Percentiles rank a stretch among this genome's conserved stretches.
phyloP scores from a whole-genome alignment of 2,113 vertebrate species.

The Phalacrocorax carbo region DNA sequence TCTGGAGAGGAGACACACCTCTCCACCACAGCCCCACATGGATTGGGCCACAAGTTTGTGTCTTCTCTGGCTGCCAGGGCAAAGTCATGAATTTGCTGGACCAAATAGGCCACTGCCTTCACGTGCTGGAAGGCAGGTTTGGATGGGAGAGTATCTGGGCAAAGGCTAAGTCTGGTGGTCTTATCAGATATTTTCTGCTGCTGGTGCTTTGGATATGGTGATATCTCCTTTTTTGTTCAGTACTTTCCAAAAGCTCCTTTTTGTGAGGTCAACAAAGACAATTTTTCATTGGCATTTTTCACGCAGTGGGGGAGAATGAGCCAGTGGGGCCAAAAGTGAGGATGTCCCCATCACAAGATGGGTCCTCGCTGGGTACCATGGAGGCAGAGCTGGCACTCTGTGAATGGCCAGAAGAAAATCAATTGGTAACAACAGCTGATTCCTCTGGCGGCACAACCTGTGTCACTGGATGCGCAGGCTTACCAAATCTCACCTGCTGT shows the following conservation, averaged over 20 bases:
- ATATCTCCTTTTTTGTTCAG: not conserved
- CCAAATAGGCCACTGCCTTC: not conserved
- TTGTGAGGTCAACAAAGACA: not conserved
- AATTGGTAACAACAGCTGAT: not conserved
- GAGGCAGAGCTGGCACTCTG: not conserved
- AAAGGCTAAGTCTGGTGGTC: not conserved
- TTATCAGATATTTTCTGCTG: not conserved
- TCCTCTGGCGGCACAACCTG: not conserved
- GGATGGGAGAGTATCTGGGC: not conserved
- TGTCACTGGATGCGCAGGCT: not conserved
- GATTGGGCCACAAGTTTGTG: not conserved
- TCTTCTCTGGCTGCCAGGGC: not conserved
- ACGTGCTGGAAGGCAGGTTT: not conserved
- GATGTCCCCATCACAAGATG: not conserved
- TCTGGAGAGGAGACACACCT: not conserved
- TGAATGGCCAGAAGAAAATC: not conserved
- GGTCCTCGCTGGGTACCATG: not conserved
- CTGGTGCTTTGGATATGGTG: not conserved
- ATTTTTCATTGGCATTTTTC: not conserved
- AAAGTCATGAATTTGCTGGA: not conserved
- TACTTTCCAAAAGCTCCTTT: not conserved
- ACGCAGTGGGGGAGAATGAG: not conserved
- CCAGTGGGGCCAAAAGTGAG: rapidly evolving
- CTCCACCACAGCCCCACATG: not conserved
- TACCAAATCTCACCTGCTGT: not conserved